Evolutionary conservation across 92 coral and sea anemone genomes (phyloP).

Genomic region (Actinostola sp.): DNA sequence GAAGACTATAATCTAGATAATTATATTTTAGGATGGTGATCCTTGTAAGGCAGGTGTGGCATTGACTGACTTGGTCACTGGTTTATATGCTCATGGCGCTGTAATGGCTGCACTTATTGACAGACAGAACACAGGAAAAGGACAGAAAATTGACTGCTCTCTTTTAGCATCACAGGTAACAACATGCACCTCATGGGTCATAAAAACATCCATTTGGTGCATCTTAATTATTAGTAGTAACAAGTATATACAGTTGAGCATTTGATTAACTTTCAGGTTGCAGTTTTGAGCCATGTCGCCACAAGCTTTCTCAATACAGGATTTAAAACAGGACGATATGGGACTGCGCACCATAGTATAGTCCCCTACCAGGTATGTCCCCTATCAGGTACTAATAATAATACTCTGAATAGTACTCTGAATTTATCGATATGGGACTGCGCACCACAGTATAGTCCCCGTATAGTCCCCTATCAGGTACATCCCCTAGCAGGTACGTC

Average conservation of each 20-base stretch:
- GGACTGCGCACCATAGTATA: constrained; percentile 88
- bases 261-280: constrained; percentile 47
- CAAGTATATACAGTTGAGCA: too few relatives aligned
- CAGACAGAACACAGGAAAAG: constrained; percentile 75
- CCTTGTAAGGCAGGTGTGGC: constrained; percentile 95
- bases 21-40: constrained; percentile 67
- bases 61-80: constrained; percentile 84
- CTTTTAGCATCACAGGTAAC: constrained; percentile 85
- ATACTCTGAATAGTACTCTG: neutral
- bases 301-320: constrained; percentile 82
- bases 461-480: too few relatives aligned
- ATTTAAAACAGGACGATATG: constrained; percentile 82
- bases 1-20: too few relatives aligned
- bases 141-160: constrained; percentile 90
- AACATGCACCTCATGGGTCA: too few relatives aligned
- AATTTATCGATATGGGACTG: neutral
- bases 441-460: too few relatives aligned
- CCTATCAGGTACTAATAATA: too few relatives aligned
- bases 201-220: too few relatives aligned
- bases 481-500: too few relatives aligned
- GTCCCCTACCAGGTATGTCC: constrained; percentile 88
- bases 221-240: too few relatives aligned
- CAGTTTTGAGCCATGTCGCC: constrained; percentile 79
- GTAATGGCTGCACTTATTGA: constrained; percentile 89
- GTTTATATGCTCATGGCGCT: constrained; percentile 88